phyloP scores from a whole-genome alignment of 2,797 vertebrate genomes.

The Lophius americanus region DNA sequence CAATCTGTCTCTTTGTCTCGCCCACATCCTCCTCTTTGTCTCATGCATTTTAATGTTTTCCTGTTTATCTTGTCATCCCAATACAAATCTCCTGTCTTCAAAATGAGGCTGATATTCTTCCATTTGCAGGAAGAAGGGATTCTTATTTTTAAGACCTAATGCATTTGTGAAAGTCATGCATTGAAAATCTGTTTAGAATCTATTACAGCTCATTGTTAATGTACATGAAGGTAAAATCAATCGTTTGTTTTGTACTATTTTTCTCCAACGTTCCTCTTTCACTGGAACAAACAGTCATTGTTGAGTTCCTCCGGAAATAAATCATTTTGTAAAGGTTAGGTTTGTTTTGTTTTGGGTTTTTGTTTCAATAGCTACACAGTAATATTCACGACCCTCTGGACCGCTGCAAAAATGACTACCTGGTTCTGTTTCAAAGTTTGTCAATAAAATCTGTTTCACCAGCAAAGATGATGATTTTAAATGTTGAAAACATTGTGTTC shows the following conservation, averaged over 20 bases:
- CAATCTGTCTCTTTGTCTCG: slow-evolving; percentile 17
- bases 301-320: slow-evolving; percentile 21
- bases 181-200: slow-evolving; percentile 63
- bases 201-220: neutral
- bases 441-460: slow-evolving; percentile 17
- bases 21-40: neutral
- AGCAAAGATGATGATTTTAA: slow-evolving; percentile 16
- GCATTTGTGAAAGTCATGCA: slow-evolving; percentile 45
- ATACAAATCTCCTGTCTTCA: slow-evolving; percentile 22
- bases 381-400: slow-evolving; percentile 32
- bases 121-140: neutral
- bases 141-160: neutral
- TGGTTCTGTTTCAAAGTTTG: slow-evolving; percentile 3
- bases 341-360: neutral
- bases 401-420: slow-evolving; percentile 27
- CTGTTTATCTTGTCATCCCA: slow-evolving; percentile 31
- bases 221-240: slow-evolving; percentile 19
- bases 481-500: slow-evolving; percentile 2
- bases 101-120: slow-evolving; percentile 11
- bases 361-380: slow-evolving; percentile 9
- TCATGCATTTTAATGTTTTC: slow-evolving; percentile 32
- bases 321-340: slow-evolving; percentile 24
- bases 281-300: neutral
- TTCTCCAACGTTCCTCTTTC: neutral
- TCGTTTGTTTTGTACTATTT: slow-evolving; percentile 10